A percentile compares a stretch with the other conserved stretches of the same genome.
Conservation (phyloP, 2,888 invertebrate genomes). For the Philereme vetulata region DNA sequence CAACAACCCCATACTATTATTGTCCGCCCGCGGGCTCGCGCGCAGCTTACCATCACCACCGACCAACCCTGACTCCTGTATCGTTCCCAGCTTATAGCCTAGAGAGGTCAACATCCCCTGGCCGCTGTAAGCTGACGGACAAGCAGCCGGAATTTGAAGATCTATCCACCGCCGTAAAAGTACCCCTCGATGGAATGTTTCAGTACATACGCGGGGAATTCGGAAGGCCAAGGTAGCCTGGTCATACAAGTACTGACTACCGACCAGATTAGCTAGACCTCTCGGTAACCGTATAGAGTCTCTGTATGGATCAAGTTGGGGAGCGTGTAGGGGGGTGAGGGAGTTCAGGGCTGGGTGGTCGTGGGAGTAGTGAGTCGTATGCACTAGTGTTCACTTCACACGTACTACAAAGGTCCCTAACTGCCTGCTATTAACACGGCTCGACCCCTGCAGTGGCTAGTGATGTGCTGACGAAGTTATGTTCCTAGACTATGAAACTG, state of each 20-base stretch:
- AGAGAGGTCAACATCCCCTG: slow-evolving; percentile 52
- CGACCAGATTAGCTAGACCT: slow-evolving; percentile 50
- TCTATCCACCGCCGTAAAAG: slow-evolving; percentile 29
- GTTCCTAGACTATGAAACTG: slow-evolving; percentile 6
- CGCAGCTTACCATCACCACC: slow-evolving; percentile 40
- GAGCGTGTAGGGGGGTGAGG: slow-evolving; percentile 33
- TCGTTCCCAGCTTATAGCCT: slow-evolving; percentile 30
- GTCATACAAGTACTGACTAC: slow-evolving; percentile 36
- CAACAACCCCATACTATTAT: slow-evolving; percentile 29
- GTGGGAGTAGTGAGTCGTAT: slow-evolving; percentile 54
- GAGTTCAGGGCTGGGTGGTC: slow-evolving; percentile 40
- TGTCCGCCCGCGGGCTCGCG: slow-evolving; percentile 46
- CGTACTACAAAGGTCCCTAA: slow-evolving; percentile 80
- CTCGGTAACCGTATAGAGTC: slow-evolving; percentile 1
- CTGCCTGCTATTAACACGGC: slow-evolving; percentile 81
- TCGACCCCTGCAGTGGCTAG: slow-evolving; percentile 63
- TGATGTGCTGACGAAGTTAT: slow-evolving; percentile 48
- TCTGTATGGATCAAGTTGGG: background rate
- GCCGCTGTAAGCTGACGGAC: slow-evolving; percentile 51
- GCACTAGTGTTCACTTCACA: slow-evolving; percentile 79
- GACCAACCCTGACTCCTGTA: slow-evolving; percentile 39
- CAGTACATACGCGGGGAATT: slow-evolving; percentile 1
- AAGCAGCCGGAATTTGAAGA: slow-evolving; percentile 48
- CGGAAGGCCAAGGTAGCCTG: slow-evolving; percentile 12
- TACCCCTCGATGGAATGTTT: slow-evolving; percentile 11